These are phyloP conservation scores for Aeoliscus strigatus DNA, from an alignment of 2,797 vertebrate genomes.

Conservation along the genomic window DNA sequence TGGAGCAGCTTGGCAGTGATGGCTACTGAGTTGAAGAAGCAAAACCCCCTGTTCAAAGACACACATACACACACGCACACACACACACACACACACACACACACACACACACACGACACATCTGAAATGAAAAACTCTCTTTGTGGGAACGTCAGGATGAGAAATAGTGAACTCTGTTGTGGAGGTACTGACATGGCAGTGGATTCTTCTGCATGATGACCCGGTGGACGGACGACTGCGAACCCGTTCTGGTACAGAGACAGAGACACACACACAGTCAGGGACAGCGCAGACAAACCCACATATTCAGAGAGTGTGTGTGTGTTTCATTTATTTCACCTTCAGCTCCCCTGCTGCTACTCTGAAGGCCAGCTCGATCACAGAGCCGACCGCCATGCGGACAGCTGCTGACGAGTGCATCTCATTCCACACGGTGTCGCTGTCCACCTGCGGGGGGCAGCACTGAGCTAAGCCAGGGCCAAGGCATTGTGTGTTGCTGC, in stretches of 20 bases:
- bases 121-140: no score
- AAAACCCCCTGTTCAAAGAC: conserved; percentile 99
- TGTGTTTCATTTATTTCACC: conserved; percentile 73
- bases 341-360: conserved; percentile 92
- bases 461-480: conserved; percentile 20
- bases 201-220: conserved; percentile 95
- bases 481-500: no score
- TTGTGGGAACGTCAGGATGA: neutral
- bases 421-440: conserved; percentile 98
- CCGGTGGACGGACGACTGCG: conserved; percentile 92
- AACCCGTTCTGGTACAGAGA: conserved; percentile 85
- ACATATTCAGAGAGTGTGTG: no score
- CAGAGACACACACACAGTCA: conserved; percentile 4
- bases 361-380: conserved; percentile 95
- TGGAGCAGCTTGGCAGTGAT: conserved; percentile 94
- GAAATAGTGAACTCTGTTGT: no score
- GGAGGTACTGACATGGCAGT: conserved; percentile 97
- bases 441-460: conserved; percentile 97
- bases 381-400: conserved; percentile 92
- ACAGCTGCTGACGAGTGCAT: conserved; percentile 92
- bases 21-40: conserved; percentile 96
- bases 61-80: neutral
- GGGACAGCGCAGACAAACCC: no score
- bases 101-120: neutral
- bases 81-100: neutral